Percentiles rank a stretch among this genome's conserved stretches.
Evolutionary conservation across 2,797 vertebrate genomes (phyloP).

Genomic region (Gorsachius magnificus): DNA sequence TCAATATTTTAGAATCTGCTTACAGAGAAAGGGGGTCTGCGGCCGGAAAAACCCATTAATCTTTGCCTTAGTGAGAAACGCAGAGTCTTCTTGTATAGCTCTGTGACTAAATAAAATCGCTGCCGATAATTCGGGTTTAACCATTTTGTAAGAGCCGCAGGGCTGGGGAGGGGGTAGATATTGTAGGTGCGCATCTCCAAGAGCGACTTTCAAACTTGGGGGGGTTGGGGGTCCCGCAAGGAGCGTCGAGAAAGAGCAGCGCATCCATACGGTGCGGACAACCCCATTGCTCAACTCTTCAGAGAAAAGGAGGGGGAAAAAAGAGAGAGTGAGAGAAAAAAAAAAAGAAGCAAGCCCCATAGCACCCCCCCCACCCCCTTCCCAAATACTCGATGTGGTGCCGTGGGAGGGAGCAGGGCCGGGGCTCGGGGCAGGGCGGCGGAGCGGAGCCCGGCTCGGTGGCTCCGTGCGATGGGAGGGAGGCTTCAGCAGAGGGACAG

Average conservation of each 20-base stretch:
- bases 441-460: background rate
- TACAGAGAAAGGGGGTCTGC: constrained; percentile 51
- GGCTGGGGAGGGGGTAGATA: background rate
- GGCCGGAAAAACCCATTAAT: background rate
- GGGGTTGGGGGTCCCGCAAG: background rate
- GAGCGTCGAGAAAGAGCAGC: background rate
- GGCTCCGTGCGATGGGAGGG: background rate
- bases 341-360: background rate
- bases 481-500: background rate
- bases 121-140: background rate
- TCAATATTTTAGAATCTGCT: constrained; percentile 70
- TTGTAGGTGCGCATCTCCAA: background rate
- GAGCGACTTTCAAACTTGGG: background rate
- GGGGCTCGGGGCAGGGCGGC: constrained; percentile 5
- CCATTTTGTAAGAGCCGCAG: background rate
- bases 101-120: background rate
- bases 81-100: background rate
- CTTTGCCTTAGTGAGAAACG: background rate
- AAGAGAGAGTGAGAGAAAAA: too few relatives aligned
- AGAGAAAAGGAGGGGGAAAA: background rate
- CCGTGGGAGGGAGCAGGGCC: background rate
- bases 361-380: background rate
- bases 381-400: background rate
- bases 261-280: background rate
- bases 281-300: background rate